Base-by-base conservation (phyloP, 2,113 vertebrate genomes). In the Hystrix cristata region DNA sequence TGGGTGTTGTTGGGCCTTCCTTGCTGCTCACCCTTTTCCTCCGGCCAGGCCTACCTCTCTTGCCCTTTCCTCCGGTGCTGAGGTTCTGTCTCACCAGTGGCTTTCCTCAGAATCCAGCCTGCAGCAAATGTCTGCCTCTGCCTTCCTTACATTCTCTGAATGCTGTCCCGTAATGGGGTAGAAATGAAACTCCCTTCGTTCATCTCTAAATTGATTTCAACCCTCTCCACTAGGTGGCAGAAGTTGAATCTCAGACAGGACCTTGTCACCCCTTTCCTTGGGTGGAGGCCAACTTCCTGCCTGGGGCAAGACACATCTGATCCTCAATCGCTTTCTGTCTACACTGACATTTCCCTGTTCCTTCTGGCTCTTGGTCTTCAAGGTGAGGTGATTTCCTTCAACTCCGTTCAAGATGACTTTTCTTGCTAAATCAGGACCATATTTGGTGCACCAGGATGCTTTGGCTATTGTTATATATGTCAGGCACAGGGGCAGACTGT, bases 211-310 rank as follows among this genome's bases (percentile, higher is more conserved):
- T 51, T 86, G 31, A 94, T 85, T 82, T 67, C 92, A 72, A 4
- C 64, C 79, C 81, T 92, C 74, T 62, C 84, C 84, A 95, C 90
- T 93, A 94, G 92, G 60, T 93, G 84, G 92, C 87, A 97, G 90
- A 89, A 90, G 46, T 8, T 87, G 57, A 76, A 69, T 71, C 88
- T 88, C 78, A 96, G 55, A 71, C 82, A 4, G n/a, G 34, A 46
- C 29, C 67, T 86, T 25, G 80, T 31, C n/a, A 16, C n/a, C 19
- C 19, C 21, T 76, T 89, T 64, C 57, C 21, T 48, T 31, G 25
- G 62, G 13, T 34, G 74, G 57, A 15, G 31, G 34, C 46, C 82
- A 86, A 48, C 21, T 43, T 92, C 25, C 46, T 21, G 38, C 18
- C 7, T 15, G 38, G 21, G 46, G 21, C 18, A 55, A 53, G 18